These are phyloP conservation scores for Nineta flava DNA, from an alignment of 2,888 invertebrate species.

Conservation along the genomic window DNA sequence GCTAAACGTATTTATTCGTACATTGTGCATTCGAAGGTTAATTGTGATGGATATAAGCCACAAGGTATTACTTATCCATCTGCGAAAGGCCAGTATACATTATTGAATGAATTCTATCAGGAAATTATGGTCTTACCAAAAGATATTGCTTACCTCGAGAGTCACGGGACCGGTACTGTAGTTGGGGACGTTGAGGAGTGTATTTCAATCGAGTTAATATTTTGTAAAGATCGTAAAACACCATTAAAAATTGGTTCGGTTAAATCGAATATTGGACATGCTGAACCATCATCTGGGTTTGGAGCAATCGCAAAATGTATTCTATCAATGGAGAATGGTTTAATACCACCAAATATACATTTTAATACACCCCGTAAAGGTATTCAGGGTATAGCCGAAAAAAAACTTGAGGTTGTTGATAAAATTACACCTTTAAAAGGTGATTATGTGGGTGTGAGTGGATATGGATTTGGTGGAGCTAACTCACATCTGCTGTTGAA, in stretches of 20 bases:
- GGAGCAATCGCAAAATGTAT: slow-evolving; percentile 65
- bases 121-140: slow-evolving; percentile 55
- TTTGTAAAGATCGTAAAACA: slow-evolving; percentile 55
- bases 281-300: slow-evolving; percentile 73
- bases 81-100: slow-evolving; percentile 37
- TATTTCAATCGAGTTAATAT: slow-evolving; percentile 57
- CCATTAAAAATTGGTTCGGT: slow-evolving; percentile 77
- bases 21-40: slow-evolving; percentile 19
- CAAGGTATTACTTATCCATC: slow-evolving; percentile 26
- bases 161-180: slow-evolving; percentile 75
- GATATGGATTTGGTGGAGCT: slow-evolving; percentile 87
- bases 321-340: slow-evolving; percentile 56
- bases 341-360: slow-evolving; percentile 76
- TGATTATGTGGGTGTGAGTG: slow-evolving; percentile 70
- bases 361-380: slow-evolving; percentile 36
- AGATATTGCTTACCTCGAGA: slow-evolving; percentile 64
- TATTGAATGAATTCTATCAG: slow-evolving; percentile 46
- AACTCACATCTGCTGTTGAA: slow-evolving; percentile 59
- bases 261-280: slow-evolving; percentile 89
- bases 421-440: slow-evolving; percentile 53
- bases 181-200: too few relatives aligned
- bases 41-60: slow-evolving; percentile 25
- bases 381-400: slow-evolving; percentile 42
- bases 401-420: slow-evolving; percentile 53
- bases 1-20: slow-evolving; percentile 35